Evolutionary conservation across 2,888 invertebrate species (phyloP).

Genomic region (Agrotis puta): DNA sequence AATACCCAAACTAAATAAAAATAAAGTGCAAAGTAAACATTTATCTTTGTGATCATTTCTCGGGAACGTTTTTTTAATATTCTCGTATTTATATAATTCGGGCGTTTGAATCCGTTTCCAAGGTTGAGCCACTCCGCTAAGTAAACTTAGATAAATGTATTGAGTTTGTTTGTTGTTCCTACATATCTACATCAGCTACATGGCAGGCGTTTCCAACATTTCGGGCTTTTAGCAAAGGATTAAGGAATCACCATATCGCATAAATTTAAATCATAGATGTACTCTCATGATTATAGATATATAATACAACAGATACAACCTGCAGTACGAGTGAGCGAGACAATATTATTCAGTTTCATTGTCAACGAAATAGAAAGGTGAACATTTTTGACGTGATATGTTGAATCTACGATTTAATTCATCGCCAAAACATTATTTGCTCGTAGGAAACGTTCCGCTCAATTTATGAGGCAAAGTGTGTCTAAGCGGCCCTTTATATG

Average conservation of each 20-base stretch:
- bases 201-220: constrained; percentile 64
- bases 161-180: constrained; percentile 73
- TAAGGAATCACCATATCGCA: constrained; percentile 46
- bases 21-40: constrained; percentile 16
- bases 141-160: constrained; percentile 80
- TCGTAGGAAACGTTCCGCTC: constrained; percentile 28
- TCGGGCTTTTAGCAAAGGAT: constrained; percentile 68
- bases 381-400: too few relatives aligned
- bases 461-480: constrained; percentile 45
- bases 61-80: constrained; percentile 53
- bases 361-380: too few relatives aligned
- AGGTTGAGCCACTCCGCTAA: constrained; percentile 77
- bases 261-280: too few relatives aligned
- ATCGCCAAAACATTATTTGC: constrained; percentile 39
- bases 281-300: too few relatives aligned
- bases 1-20: constrained; percentile 14
- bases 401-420: too few relatives aligned
- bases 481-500: constrained; percentile 22
- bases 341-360: too few relatives aligned
- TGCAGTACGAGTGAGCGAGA: too few relatives aligned
- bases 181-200: constrained; percentile 39
- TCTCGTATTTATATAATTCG: constrained; percentile 52
- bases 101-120: constrained; percentile 64
- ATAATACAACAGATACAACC: too few relatives aligned
- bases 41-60: constrained; percentile 32